phyloP scores from a whole-genome alignment of 2,113 vertebrate genomes.

The Salvelinus namaycush region DNA sequence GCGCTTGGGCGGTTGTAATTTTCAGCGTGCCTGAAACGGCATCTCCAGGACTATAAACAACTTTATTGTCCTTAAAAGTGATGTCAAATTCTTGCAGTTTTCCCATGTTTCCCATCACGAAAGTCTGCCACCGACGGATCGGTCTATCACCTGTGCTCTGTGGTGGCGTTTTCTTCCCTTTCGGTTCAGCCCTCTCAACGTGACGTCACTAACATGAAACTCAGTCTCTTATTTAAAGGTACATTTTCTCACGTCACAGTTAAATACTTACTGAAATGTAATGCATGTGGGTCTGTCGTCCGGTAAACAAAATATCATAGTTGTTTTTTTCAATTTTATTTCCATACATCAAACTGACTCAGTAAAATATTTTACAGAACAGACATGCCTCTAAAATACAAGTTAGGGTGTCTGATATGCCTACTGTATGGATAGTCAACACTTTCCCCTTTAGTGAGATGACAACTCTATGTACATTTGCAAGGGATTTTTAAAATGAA shows the following conservation, averaged over 20 bases:
- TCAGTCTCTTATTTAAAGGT: no score
- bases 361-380: no score
- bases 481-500: no score
- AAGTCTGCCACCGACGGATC: neutral
- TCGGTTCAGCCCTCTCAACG: slow-evolving; percentile 10
- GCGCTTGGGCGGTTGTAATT: slow-evolving; percentile 70
- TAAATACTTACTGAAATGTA: no score
- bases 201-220: slow-evolving; percentile 41
- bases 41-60: slow-evolving; percentile 86
- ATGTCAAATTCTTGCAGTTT: slow-evolving; percentile 86
- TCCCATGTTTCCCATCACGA: slow-evolving; percentile 73
- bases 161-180: neutral
- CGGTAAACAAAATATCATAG: no score
- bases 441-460: neutral
- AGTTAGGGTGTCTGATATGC: no score
- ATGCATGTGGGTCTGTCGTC: no score
- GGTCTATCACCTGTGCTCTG: neutral
- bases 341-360: no score
- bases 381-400: no score
- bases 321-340: no score
- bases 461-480: neutral
- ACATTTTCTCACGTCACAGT: no score
- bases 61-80: slow-evolving; percentile 79
- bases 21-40: slow-evolving; percentile 81
- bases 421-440: neutral